phyloP scores from a whole-genome alignment of 2,888 invertebrate species.

The Yponomeuta sedellus region DNA sequence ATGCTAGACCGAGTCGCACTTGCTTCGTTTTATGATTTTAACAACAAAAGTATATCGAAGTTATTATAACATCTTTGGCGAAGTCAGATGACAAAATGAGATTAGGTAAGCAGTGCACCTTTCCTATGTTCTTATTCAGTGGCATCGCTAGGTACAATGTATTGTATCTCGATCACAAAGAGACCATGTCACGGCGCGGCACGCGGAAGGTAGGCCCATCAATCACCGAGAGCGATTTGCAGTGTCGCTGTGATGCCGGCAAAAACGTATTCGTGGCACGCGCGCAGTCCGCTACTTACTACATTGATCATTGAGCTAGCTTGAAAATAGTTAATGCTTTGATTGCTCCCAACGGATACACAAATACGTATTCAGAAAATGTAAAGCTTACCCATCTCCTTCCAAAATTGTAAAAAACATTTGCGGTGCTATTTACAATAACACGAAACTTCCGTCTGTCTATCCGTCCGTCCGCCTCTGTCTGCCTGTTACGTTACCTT shows the following conservation, averaged over 20 bases:
- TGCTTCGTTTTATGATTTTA: too few species aligned
- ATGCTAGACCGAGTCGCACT: too few species aligned
- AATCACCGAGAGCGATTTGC: constrained; percentile 55
- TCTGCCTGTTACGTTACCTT: too few species aligned
- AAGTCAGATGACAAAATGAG: too few species aligned
- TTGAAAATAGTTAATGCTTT: not conserved
- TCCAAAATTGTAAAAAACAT: not conserved
- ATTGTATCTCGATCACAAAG: constrained; percentile 2
- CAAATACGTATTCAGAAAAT: too few species aligned
- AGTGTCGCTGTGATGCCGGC: constrained; percentile 46
- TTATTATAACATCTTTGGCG: too few species aligned
- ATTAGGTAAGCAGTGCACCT: not conserved
- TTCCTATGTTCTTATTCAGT: constrained; percentile 25
- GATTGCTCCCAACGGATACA: not conserved
- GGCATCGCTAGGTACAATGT: constrained; percentile 9
- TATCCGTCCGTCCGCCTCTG: too few species aligned
- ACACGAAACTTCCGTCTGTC: too few species aligned
- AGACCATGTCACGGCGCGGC: constrained; percentile 39
- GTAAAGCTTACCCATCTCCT: not conserved
- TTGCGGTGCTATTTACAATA: too few species aligned
- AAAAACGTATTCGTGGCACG: constrained; percentile 47
- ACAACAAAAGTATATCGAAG: too few species aligned
- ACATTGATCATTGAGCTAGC: not conserved
- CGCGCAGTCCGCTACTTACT: constrained; percentile 25
- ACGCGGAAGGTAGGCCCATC: constrained; percentile 61